These are phyloP conservation scores for Acrossocheilus fasciatus DNA, from an alignment of 2,797 vertebrate genomes.

Conservation along the genomic window DNA sequence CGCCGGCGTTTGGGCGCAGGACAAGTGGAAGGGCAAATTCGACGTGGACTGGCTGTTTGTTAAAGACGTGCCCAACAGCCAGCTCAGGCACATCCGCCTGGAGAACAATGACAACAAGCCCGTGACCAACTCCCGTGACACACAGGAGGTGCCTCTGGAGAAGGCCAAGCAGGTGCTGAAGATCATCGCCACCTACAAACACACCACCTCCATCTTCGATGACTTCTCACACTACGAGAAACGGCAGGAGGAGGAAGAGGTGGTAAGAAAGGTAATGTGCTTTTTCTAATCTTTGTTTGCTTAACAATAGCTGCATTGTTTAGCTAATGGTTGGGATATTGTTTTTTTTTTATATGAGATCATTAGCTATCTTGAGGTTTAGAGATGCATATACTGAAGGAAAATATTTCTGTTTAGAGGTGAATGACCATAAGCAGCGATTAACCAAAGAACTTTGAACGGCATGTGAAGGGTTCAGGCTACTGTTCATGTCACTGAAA, in stretches of 20 bases:
- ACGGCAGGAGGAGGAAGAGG: slow-evolving; percentile 98
- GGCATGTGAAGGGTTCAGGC: neutral
- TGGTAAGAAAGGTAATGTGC: slow-evolving; percentile 92
- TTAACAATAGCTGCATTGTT: neutral
- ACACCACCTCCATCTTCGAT: slow-evolving; percentile 99
- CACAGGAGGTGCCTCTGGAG: slow-evolving; percentile 98
- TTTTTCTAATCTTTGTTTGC: neutral
- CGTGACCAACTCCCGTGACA: slow-evolving; percentile 98
- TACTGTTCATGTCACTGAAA: neutral
- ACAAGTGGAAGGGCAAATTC: slow-evolving; percentile 99
- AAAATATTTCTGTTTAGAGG: slow-evolving; percentile 3
- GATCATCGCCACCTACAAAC: slow-evolving; percentile 97
- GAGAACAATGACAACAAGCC: slow-evolving; percentile 99
- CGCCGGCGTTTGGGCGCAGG: slow-evolving; percentile 99
- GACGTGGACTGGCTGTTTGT: slow-evolving; percentile 99
- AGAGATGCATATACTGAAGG: neutral
- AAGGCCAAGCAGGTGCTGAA: slow-evolving; percentile 98
- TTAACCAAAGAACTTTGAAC: slow-evolving; percentile 30
- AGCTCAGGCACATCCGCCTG: slow-evolving; percentile 96
- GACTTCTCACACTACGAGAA: slow-evolving; percentile 99
- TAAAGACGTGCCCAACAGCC: slow-evolving; percentile 98
- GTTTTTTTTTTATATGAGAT: neutral
- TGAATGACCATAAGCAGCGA: slow-evolving; percentile 8
- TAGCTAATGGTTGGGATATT: neutral
- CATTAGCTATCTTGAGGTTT: neutral